Evolutionary conservation across 2,113 vertebrate genomes (phyloP).

Genomic region (Mobula birostris): DNA sequence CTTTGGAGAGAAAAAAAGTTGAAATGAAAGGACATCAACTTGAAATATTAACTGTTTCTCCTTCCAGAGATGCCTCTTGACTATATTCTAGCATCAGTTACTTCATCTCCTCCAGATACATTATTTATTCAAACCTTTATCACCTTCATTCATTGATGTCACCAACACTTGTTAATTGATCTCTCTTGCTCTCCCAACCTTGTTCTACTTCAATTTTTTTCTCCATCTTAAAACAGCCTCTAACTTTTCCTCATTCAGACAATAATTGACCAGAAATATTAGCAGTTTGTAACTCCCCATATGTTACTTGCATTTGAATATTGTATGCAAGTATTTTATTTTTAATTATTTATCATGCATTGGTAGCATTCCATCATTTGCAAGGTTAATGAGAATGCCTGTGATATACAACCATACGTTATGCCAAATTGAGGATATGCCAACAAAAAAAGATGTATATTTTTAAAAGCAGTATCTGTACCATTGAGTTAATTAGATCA

Average conservation of each 20-base stretch:
- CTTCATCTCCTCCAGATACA: not conserved
- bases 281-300: too few relatives aligned
- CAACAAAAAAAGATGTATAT: not conserved
- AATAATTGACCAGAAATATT: too few relatives aligned
- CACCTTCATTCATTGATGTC: too few relatives aligned
- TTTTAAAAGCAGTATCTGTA: not conserved
- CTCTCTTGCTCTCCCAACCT: too few relatives aligned
- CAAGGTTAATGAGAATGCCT: not conserved
- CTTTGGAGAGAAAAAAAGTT: too few relatives aligned
- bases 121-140: too few relatives aligned
- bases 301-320: not conserved
- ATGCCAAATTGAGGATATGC: not conserved
- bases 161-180: too few relatives aligned
- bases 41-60: too few relatives aligned
- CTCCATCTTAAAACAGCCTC: too few relatives aligned
- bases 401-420: not conserved
- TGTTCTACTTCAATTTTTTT: too few relatives aligned
- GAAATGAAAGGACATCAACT: too few relatives aligned
- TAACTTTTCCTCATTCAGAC: too few relatives aligned
- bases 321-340: not conserved
- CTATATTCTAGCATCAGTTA: not conserved
- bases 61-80: not conserved
- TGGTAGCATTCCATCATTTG: not conserved
- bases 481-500: conserved; percentile 33
- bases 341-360: not conserved